phyloP scores from a whole-genome alignment of 2,888 invertebrate species.

The Calameuta filiformis region DNA sequence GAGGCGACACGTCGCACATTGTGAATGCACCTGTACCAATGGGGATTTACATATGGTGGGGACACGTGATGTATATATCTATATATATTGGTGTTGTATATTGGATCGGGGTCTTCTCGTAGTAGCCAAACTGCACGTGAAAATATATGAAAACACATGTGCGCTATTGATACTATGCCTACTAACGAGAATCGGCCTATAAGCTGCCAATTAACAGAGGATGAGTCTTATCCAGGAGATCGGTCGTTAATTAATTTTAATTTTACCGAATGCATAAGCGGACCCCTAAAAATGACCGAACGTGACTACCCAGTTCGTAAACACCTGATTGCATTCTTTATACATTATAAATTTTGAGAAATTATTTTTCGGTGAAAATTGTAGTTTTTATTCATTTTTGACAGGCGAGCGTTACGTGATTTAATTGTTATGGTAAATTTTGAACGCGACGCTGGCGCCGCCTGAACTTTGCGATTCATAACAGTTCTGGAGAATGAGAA shows the following conservation, averaged over 20 bases:
- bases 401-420: not conserved
- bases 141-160: conserved; percentile 43
- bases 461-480: not conserved
- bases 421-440: not conserved
- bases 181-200: conserved; percentile 59
- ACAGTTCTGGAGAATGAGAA: not conserved
- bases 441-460: not conserved
- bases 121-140: conserved; percentile 23
- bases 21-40: conserved; percentile 37
- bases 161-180: conserved; percentile 36
- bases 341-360: not conserved
- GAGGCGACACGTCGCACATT: not conserved
- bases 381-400: not conserved
- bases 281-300: not conserved
- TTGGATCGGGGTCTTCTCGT: not conserved
- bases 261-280: conserved; percentile 27
- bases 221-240: conserved; percentile 52
- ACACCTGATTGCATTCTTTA: not conserved
- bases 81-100: not conserved
- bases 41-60: not conserved
- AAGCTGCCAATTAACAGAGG: conserved; percentile 63
- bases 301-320: not conserved
- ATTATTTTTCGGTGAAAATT: not conserved
- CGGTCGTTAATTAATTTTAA: conserved; percentile 60
- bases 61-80: not conserved